These are phyloP conservation scores for Capromys pilorides DNA, from an alignment of 2,797 vertebrate genomes.

Conservation along the genomic window DNA sequence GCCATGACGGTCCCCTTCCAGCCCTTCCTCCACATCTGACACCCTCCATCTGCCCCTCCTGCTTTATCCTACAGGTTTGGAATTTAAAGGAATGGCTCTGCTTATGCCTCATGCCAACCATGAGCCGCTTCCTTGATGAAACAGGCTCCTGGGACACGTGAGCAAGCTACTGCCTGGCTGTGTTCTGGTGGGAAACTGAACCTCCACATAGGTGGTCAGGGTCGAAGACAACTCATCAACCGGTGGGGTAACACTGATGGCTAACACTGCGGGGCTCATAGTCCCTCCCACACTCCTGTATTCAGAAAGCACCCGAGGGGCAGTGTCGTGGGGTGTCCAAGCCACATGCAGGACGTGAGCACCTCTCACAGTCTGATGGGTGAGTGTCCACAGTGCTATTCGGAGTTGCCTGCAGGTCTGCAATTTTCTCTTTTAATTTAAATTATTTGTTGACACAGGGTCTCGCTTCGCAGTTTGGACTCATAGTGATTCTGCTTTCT, in stretches of 20 bases:
- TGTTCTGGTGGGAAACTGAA: not conserved
- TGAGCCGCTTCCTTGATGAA: not conserved
- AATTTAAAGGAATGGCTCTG: constrained; percentile 11
- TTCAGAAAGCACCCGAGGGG: not conserved
- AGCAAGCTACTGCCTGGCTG: not conserved
- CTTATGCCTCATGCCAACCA: not conserved
- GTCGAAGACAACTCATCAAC: not conserved
- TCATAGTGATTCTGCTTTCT: too few relatives aligned
- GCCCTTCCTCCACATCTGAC: not conserved
- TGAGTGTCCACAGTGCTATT: not conserved
- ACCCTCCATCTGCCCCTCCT: not conserved
- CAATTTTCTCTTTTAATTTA: not conserved
- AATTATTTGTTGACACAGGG: too few relatives aligned
- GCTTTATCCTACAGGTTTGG: not conserved
- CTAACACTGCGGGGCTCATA: not conserved
- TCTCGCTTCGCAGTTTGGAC: too few relatives aligned
- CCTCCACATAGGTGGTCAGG: not conserved
- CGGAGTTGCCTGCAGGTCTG: not conserved
- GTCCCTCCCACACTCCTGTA: not conserved
- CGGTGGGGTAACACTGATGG: not conserved
- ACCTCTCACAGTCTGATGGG: not conserved
- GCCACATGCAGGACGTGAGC: not conserved
- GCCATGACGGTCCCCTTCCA: not conserved
- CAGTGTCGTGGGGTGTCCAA: not conserved
- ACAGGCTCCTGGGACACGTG: fast-evolving